Base-by-base conservation (phyloP, 1,140 invertebrate species). In the Antheraea mylitta region DNA sequence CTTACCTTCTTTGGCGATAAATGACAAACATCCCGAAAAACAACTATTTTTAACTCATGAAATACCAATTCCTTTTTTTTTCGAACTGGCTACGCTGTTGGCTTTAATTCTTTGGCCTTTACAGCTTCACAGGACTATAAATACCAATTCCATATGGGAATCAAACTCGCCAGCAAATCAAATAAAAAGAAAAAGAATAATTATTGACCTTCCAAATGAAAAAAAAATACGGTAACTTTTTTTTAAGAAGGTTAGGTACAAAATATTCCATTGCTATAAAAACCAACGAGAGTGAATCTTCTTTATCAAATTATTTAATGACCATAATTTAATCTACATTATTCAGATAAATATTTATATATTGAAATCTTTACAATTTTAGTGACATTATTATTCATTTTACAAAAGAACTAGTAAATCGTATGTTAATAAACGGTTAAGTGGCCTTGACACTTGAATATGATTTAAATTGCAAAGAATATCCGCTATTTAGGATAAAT, bases 391-490 rank as follows among this genome's bases (percentile, higher is more conserved):
- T 13, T 53, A 53, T 53, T 53, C 45, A 53, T n/a, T 13, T 53
- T 1, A 42, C 11, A 53, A 53, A 53, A 16, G n/a, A 13, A 53
- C 45, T 53, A 0, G 16, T 53, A 53, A 53, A 53, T 6, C 16
- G 10, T 53, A 53, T 53, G 45, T 53, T 53, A 53, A 53, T 53
- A 53, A 53, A 53, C 45, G 45, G 38, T 53, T 53, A 36, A 11
- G 45, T 60, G 65, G 67, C 74, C 74, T 76, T 76, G 74, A 76
- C 71, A 71, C 58, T 71, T 71, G 36, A 58, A 59, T 8, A n/a
- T 59, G 11, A 74, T 74, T 70, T 67, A 62, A 68, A 71, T 70
- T 74, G 67, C 63, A 70, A 69, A 77, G 58, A 68, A 69, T 61
- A 38, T 38, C 45, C n/a, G 30, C 58, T 72, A 71, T 61, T 68